Percentiles rank a stretch among this genome's conserved stretches.
phyloP scores from a whole-genome alignment of 2,797 vertebrate genomes.

The Myotis myotis region DNA sequence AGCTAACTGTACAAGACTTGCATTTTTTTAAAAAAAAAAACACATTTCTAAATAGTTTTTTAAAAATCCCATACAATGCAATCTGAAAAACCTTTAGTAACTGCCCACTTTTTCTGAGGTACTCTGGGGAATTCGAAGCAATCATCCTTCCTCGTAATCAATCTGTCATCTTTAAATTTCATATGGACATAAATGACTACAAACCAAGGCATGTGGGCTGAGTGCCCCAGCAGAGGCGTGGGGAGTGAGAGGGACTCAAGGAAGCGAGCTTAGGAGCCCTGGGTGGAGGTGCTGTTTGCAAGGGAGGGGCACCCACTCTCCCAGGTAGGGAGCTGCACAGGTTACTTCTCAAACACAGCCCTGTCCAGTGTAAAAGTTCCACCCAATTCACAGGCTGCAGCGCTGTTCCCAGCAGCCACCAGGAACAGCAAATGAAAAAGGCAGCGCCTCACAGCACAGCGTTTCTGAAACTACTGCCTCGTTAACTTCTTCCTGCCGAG shows the following conservation, averaged over 20 bases:
- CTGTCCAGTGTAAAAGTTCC: background rate
- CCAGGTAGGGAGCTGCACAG: background rate
- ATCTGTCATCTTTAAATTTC: background rate
- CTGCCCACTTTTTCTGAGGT: background rate
- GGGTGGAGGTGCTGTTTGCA: background rate
- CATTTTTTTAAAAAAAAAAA: background rate
- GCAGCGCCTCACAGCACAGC: no score
- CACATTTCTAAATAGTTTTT: background rate
- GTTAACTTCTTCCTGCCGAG: background rate
- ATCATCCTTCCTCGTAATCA: background rate
- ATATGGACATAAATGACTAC: background rate
- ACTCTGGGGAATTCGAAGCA: background rate
- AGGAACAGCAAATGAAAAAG: background rate
- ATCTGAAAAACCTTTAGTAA: background rate
- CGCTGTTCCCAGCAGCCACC: background rate
- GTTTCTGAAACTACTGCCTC: background rate
- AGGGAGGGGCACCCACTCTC: accelerated
- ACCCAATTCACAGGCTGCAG: background rate
- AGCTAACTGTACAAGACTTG: background rate
- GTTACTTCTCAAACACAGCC: background rate
- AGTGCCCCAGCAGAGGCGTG: background rate
- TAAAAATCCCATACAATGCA: background rate
- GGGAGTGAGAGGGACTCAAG: background rate
- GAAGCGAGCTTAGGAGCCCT: background rate
- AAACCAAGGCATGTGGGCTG: background rate